Evolutionary conservation across 1,140 invertebrate species (phyloP).

Genomic region (Plodia interpunctella): DNA sequence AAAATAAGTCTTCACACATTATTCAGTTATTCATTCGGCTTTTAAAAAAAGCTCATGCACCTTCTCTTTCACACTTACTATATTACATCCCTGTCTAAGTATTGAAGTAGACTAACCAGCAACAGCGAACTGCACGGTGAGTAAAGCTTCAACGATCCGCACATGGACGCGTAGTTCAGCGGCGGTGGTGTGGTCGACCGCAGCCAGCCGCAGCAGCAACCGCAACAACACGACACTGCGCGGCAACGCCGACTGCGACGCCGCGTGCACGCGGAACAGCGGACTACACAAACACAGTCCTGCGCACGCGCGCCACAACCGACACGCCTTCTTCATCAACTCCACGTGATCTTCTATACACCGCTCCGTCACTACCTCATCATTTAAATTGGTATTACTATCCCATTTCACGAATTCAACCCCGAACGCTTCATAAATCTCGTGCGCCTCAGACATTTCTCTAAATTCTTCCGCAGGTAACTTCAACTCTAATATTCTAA

Average conservation of each 20-base stretch:
- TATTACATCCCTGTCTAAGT: no score
- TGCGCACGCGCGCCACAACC: conserved; percentile 79
- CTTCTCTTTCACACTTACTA: no score
- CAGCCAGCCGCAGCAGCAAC: conserved; percentile 51
- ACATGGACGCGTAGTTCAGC: conserved; percentile 45
- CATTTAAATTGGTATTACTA: conserved; percentile 18
- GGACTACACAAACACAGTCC: conserved; percentile 78
- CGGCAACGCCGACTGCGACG: conserved; percentile 41
- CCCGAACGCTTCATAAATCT: conserved; percentile 35
- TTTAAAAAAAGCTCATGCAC: no score
- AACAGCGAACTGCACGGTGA: conserved; percentile 65
- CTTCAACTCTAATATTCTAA: conserved; percentile 52
- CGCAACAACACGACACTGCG: conserved; percentile 62
- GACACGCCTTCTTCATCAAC: conserved; percentile 52
- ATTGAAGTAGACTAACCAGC: conserved; percentile 58
- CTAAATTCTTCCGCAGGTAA: conserved; percentile 41
- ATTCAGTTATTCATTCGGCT: no score
- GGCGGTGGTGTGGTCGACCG: conserved; percentile 26
- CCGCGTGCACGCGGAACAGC: conserved; percentile 73
- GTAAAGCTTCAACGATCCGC: conserved; percentile 62
- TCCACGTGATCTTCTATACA: conserved; percentile 41
- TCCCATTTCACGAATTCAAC: neutral
- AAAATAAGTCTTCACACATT: no score
- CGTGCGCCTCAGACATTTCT: conserved; percentile 47
- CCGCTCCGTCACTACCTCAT: conserved; percentile 24